Evolutionary conservation across 2,797 vertebrate genomes (phyloP).

Genomic region (Dipus sagitta): DNA sequence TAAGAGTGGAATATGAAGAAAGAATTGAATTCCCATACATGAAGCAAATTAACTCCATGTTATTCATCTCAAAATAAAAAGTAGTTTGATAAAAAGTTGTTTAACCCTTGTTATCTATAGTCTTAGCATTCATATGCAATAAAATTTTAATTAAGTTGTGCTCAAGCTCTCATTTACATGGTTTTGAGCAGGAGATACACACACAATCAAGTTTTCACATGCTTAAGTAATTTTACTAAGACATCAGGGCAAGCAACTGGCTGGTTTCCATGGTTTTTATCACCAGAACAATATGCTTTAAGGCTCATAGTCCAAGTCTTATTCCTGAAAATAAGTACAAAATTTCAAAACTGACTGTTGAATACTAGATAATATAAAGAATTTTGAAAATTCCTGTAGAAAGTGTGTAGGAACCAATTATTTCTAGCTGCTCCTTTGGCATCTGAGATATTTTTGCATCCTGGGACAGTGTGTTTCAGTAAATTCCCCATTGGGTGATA

Average conservation of each 20-base stretch:
- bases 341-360: constrained; percentile 5
- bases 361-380: not conserved
- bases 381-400: not conserved
- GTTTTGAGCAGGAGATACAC: constrained; percentile 6
- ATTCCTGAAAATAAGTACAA: constrained; percentile 28
- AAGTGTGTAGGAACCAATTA: constrained; percentile 1
- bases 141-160: constrained; percentile 20
- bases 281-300: not conserved
- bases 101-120: not conserved
- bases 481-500: not conserved
- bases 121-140: not conserved
- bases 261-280: not conserved
- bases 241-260: not conserved
- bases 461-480: not conserved
- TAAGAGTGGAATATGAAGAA: constrained; percentile 16
- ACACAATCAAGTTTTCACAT: not conserved
- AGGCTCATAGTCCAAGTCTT: not conserved
- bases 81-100: constrained; percentile 27
- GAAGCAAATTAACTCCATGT: not conserved
- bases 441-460: not conserved
- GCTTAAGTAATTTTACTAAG: not conserved
- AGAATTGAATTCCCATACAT: constrained; percentile 12
- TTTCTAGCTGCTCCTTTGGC: not conserved
- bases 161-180: not conserved
- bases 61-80: constrained; percentile 46